Evolutionary conservation across 2,113 vertebrate species (phyloP), one percentile per base, ranked within the genome.

Genomic region (Taxidea taxus): DNA sequence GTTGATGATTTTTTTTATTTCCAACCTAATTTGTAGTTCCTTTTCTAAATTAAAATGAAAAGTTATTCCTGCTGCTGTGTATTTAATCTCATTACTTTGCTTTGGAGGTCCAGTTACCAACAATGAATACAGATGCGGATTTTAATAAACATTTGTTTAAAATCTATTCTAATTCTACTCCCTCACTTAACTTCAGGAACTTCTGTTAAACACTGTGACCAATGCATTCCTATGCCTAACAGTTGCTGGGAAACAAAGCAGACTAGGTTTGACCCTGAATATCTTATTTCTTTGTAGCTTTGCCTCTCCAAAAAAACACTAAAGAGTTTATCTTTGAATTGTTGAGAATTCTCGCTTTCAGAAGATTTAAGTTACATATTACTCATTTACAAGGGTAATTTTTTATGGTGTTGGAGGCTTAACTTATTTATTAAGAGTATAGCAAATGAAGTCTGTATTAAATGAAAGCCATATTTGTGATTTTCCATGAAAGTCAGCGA

Each of bases 401-500:
- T 91, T 93, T 49, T 97, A 92, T 51, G 27, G 56, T 18, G 29
- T 74, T n/a, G 82, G 34, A 97, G 86, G 72, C 81, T 96, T 78
- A 94, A 95, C 89, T 96, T 66, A n/a, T 51, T 95, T 82, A 66
- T 70, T 94, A 72, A 94, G 81, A 96, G 66, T 51, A 72, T 86
- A 94, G n/a, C 6, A 92, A 92, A 78, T 85, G 25, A 90, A 87
- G 89, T 87, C 70, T 82, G 66, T 87, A 62, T 75, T 91, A 96
- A 97, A 98, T 97, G 80, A 96, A 97, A 95, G 98, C 89, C 93
- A 91, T 74, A 97, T 94, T 96, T 97, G 75, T 88, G 86, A 89
- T 44, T 93, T 95, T 89, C 47, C 56, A 66, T 56, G 74, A 58
- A 95, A 87, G 78, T 91, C 56, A 81, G 13, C 27, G 58, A 42